Conservation (phyloP, 2,797 vertebrate genomes). For the Neoniphon sammara region DNA sequence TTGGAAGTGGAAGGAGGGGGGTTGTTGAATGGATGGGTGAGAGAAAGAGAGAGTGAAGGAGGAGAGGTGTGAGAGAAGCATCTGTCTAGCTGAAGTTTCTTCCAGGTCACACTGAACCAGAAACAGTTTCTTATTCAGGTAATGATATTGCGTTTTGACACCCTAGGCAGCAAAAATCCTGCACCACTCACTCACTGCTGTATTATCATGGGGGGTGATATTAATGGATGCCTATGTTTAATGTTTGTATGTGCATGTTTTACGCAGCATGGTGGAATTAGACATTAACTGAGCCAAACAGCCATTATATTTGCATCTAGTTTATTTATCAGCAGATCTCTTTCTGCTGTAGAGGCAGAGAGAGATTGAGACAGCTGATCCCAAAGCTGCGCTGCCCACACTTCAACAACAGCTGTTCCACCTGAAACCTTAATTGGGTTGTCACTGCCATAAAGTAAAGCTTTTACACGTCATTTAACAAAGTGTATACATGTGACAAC, state of each 20-base stretch:
- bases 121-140: neutral
- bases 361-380: slow-evolving; percentile 2
- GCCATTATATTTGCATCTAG: neutral
- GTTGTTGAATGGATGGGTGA: neutral
- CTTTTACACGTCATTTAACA: slow-evolving; percentile 49
- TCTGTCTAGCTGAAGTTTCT: slow-evolving; percentile 28
- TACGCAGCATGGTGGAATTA: neutral
- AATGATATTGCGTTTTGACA: neutral
- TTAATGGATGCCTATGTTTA: neutral
- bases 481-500: slow-evolving; percentile 17
- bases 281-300: no score
- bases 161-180: neutral
- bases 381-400: slow-evolving; percentile 9
- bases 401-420: slow-evolving; percentile 27
- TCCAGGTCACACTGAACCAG: slow-evolving; percentile 39
- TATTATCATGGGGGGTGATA: neutral
- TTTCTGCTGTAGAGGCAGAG: neutral
- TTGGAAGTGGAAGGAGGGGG: neutral
- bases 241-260: neutral
- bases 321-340: neutral
- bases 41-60: slow-evolving; percentile 1
- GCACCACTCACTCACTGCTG: no score
- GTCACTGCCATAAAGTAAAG: slow-evolving; percentile 14
- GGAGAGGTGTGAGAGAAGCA: neutral
- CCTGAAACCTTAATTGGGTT: slow-evolving; percentile 35